These are phyloP conservation scores for Drosophila kikkawai DNA, from an alignment of 1,140 invertebrate species.

Conservation along the genomic window DNA sequence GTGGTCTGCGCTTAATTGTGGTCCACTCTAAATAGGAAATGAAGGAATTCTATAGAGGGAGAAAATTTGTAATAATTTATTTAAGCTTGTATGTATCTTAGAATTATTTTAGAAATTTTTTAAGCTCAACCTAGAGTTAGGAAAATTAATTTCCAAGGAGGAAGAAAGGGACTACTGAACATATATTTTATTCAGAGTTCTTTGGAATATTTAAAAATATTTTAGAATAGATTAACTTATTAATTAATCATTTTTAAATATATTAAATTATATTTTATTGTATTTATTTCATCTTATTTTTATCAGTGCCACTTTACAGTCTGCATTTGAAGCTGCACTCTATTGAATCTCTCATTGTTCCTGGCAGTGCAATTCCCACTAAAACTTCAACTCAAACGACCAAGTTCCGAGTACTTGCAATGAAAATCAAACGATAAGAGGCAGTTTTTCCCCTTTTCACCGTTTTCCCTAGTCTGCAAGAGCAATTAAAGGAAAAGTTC, in stretches of 20 bases:
- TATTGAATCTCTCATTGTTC: constrained; percentile 44
- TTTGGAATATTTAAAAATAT: neutral
- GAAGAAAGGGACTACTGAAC: neutral
- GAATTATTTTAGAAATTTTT: neutral
- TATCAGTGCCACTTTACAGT: neutral
- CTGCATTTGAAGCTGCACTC: constrained; percentile 2
- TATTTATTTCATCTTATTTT: neutral
- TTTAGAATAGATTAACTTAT: neutral
- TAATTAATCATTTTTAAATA: neutral
- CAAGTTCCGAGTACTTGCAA: constrained; percentile 55
- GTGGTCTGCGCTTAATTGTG: constrained; percentile 74
- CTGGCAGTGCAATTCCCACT: constrained; percentile 36
- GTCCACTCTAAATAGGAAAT: constrained; percentile 2
- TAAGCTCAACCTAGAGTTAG: neutral
- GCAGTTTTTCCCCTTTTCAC: constrained; percentile 52
- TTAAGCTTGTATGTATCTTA: accelerated
- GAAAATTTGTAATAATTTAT: neutral
- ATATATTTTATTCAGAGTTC: neutral
- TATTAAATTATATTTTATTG: neutral
- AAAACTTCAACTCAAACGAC: constrained; percentile 54
- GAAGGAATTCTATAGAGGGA: neutral
- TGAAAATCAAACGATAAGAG: constrained; percentile 73
- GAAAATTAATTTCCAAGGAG: neutral
- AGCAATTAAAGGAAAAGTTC: constrained; percentile 72
- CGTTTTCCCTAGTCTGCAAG: constrained; percentile 54